These are phyloP conservation scores for Gerosis bhagava DNA, from an alignment of 2,888 invertebrate species.

Conservation along the genomic window DNA sequence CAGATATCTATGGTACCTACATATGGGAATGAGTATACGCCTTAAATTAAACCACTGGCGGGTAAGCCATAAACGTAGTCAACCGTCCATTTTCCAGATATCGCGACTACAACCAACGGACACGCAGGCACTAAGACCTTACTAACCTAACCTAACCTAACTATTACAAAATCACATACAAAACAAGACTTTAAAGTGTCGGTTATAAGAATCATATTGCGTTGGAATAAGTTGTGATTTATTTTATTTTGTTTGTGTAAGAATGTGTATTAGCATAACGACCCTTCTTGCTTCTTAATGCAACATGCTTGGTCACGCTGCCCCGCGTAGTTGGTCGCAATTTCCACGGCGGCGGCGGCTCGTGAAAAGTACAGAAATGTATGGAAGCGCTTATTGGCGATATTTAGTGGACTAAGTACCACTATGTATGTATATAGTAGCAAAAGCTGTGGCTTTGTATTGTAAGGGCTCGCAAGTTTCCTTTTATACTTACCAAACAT, in stretches of 20 bases:
- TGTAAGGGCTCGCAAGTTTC: no score
- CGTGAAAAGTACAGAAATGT: constrained; percentile 36
- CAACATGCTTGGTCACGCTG: constrained; percentile 80
- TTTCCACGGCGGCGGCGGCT: constrained; percentile 67
- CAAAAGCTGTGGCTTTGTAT: no score
- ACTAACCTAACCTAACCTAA: no score
- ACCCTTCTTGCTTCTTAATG: constrained; percentile 78
- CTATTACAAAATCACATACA: no score
- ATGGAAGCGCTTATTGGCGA: constrained; percentile 24
- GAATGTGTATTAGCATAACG: constrained; percentile 73
- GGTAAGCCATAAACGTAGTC: constrained; percentile 78
- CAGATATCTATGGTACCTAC: no score
- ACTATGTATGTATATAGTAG: no score
- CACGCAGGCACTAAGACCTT: constrained; percentile 60
- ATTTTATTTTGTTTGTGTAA: no score
- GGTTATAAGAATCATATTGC: no score
- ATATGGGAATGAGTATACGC: constrained; percentile 65
- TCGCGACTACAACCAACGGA: constrained; percentile 66
- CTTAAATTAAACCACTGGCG: constrained; percentile 67
- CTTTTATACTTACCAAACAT: no score
- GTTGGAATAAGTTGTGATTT: no score
- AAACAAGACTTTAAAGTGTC: no score
- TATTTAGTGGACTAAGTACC: no score
- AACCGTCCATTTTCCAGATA: constrained; percentile 79
- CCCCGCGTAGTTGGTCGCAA: constrained; percentile 73